phyloP scores from a whole-genome alignment of 2,113 vertebrate genomes.

The Oplegnathus fasciatus region DNA sequence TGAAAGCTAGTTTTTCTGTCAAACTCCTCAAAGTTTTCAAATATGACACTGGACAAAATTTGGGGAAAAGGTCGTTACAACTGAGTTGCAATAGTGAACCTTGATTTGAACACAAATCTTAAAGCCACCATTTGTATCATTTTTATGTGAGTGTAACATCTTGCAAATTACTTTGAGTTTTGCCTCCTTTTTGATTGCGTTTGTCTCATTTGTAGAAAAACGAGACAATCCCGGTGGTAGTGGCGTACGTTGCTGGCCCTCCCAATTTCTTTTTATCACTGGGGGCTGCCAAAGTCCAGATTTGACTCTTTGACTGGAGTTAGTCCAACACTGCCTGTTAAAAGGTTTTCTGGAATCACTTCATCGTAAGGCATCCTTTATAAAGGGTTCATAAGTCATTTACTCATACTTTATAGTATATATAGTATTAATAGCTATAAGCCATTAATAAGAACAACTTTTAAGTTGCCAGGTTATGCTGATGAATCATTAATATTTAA shows the following conservation, averaged over 20 bases:
- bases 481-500: neutral
- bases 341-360: neutral
- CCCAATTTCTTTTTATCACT: neutral
- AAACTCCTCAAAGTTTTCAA: neutral
- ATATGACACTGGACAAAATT: neutral
- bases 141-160: neutral
- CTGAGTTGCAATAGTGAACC: neutral
- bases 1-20: neutral
- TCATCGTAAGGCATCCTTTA: neutral
- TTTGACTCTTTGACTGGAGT: neutral
- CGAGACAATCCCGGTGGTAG: neutral
- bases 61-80: neutral
- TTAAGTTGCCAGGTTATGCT: neutral
- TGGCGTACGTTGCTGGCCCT: neutral
- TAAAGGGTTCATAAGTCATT: neutral
- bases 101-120: neutral
- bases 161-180: too few species aligned
- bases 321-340: neutral
- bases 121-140: neutral
- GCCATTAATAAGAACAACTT: neutral
- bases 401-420: neutral
- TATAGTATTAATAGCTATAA: too few species aligned
- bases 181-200: neutral
- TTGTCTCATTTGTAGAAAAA: too few species aligned
- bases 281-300: neutral